Conservation (phyloP, 2,888 invertebrate species). For the Unio pictorum region DNA sequence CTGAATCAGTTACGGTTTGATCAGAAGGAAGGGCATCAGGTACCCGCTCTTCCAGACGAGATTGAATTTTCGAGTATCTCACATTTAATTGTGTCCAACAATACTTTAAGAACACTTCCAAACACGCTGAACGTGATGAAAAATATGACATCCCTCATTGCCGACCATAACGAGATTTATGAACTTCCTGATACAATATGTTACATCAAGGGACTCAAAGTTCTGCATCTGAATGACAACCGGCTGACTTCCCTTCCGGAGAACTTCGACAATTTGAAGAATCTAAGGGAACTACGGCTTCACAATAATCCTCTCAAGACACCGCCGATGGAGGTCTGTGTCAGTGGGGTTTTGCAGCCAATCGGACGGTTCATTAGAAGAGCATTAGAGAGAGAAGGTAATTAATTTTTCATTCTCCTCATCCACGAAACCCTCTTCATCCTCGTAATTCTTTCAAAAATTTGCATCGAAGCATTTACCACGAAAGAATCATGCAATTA, state of each 20-base stretch:
- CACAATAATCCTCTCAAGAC: constrained; percentile 64
- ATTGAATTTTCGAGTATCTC: constrained; percentile 50
- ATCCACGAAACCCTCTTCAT: background rate
- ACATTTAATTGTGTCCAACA: constrained; percentile 61
- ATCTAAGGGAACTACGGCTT: constrained; percentile 60
- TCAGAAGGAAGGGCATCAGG: constrained; percentile 57
- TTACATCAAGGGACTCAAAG: constrained; percentile 48
- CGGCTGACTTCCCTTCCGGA: constrained; percentile 55
- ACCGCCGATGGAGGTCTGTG: constrained; percentile 67
- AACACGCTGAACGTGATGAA: constrained; percentile 54
- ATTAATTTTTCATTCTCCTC: background rate
- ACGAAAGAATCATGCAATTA: too few species aligned
- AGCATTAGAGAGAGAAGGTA: constrained; percentile 64
- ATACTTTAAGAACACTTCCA: constrained; percentile 57
- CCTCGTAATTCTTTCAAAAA: background rate
- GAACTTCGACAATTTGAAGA: constrained; percentile 57
- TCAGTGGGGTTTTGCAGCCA: constrained; percentile 66
- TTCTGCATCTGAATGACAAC: constrained; percentile 63
- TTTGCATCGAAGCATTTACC: too few species aligned
- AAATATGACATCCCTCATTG: constrained; percentile 54
- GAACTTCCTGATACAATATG: constrained; percentile 52
- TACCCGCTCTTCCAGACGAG: constrained; percentile 59
- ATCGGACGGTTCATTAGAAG: constrained; percentile 66
- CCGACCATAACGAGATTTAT: constrained; percentile 57
- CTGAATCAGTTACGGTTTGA: constrained; percentile 57